Evolutionary conservation across 2,113 vertebrate genomes (phyloP).

Genomic region (Noctilio leporinus): DNA sequence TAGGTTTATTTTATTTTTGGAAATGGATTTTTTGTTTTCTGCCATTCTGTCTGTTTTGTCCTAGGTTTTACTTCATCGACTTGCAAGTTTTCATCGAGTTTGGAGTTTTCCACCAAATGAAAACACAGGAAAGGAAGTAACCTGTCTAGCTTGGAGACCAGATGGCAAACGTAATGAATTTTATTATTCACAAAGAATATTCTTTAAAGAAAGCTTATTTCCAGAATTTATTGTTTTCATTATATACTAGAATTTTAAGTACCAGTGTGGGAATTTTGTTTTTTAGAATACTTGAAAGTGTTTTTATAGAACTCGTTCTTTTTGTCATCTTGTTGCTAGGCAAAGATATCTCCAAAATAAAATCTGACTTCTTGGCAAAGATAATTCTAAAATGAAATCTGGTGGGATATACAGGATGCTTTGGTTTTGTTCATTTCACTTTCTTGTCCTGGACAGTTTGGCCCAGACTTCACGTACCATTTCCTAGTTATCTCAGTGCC

Average conservation of each 20-base stretch:
- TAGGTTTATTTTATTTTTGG: conserved; percentile 7
- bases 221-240: background rate
- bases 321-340: background rate
- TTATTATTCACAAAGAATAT: background rate
- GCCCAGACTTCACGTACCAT: background rate
- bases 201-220: background rate
- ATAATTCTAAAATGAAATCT: background rate
- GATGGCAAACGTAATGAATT: conserved; percentile 94
- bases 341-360: background rate
- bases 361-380: background rate
- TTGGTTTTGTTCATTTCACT: background rate
- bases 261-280: background rate
- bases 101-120: conserved; percentile 96
- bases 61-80: conserved; percentile 94
- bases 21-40: background rate
- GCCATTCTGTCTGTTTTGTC: background rate
- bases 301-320: conserved; percentile 4
- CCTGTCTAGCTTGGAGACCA: conserved; percentile 94
- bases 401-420: background rate
- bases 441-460: background rate
- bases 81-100: conserved; percentile 95
- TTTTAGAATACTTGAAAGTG: background rate
- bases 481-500: background rate
- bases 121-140: conserved; percentile 95
- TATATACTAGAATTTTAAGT: background rate